Evolutionary conservation across 2,888 invertebrate genomes (phyloP), one percentile per base, ranked within the genome.

Genomic region (Hydroisotoma schaefferi): DNA sequence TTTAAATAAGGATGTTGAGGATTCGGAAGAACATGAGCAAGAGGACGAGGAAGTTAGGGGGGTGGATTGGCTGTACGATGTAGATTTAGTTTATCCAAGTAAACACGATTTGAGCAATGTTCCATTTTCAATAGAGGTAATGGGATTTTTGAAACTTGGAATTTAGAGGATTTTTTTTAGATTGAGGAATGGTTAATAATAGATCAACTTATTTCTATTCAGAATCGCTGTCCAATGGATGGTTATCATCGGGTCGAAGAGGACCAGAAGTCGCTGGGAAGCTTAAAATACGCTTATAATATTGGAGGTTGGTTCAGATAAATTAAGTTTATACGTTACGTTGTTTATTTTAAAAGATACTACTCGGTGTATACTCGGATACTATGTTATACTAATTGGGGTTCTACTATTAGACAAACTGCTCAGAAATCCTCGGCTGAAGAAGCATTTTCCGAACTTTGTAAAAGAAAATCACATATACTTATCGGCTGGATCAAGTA

Each of bases 401-500:
- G n/a, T n/a, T n/a, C n/a, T n/a, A n/a, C n/a, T n/a, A n/a, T n/a
- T n/a, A 67, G 67, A 67, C 22, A 57, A 58, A 29, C 23, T 67
- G 6, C 60, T 57, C 29, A 55, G 56, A 26, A 59, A 60, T 44
- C 59, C 62, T 20, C 43, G 56, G 6, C 37, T 63, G 20, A 58
- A 55, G 23, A 54, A 60, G 33, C 57, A 61, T 33, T 65, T 68
- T 47, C 12, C 18, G 10, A 15, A 6, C 6, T 6, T 18, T 6
- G 43, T 43, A 8, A 55, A 59, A 18, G 54, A 59, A 15, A 63
- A 65, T 48, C 26, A 48, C 12, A 49, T 58, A 5, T 53, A 63
- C 25, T 40, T 68, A n/a, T 58, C 65, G 1, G 51, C 55, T 22
- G 65, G 61, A 18, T 56, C 61, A 20, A 63, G 57, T 49, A 37